A percentile compares a stretch with the other conserved stretches of the same genome.
Conservation (phyloP, 2,888 invertebrate genomes). For the Agrotis puta region DNA sequence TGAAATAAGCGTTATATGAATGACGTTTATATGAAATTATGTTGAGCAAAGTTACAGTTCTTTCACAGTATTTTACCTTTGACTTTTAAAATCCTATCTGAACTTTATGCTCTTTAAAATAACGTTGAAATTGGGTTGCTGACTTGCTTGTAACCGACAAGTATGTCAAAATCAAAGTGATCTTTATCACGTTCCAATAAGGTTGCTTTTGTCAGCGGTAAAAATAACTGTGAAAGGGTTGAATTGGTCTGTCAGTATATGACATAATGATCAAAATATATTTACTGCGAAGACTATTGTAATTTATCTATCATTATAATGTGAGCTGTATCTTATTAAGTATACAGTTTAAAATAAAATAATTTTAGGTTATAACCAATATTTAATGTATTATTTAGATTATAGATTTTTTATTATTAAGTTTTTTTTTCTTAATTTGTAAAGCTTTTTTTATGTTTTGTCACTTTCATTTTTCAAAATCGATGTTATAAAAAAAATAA, state of each 20-base stretch:
- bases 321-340: slow-evolving; percentile 42
- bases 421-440: slow-evolving; percentile 62
- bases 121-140: too few relatives aligned
- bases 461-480: slow-evolving; percentile 47
- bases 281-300: slow-evolving; percentile 49
- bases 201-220: too few relatives aligned
- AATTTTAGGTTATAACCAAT: slow-evolving; percentile 63
- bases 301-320: slow-evolving; percentile 57
- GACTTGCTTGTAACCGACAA: too few relatives aligned
- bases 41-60: slow-evolving; percentile 29
- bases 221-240: background rate
- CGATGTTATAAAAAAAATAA: slow-evolving; percentile 47
- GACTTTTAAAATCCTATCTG: too few relatives aligned
- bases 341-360: slow-evolving; percentile 40
- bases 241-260: slow-evolving; percentile 34
- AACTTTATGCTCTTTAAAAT: too few relatives aligned
- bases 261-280: slow-evolving; percentile 61
- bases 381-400: slow-evolving; percentile 70
- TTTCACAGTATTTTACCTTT: too few relatives aligned
- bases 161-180: too few relatives aligned
- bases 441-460: slow-evolving; percentile 60
- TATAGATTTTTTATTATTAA: slow-evolving; percentile 62
- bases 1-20: slow-evolving; percentile 22
- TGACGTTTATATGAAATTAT: slow-evolving; percentile 18
- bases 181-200: too few relatives aligned